These are phyloP conservation scores for Platyura marginata DNA, from an alignment of 1,140 invertebrate species.

Conservation along the genomic window DNA sequence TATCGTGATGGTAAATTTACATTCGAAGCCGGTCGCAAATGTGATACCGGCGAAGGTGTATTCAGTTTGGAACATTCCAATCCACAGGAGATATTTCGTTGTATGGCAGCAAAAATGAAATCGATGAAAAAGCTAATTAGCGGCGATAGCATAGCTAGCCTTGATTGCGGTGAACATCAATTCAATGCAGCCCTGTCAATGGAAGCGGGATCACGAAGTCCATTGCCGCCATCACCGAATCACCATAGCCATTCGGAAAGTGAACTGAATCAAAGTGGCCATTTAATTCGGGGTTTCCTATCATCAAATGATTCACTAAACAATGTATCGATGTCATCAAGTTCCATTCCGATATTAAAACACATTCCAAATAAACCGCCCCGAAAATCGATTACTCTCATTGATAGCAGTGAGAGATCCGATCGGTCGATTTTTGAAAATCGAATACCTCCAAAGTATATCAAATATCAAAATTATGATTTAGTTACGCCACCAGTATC, in stretches of 20 bases:
- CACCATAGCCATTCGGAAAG: slow-evolving; percentile 20
- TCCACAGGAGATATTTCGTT: slow-evolving; percentile 61
- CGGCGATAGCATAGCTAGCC: slow-evolving; percentile 38
- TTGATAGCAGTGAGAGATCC: neutral
- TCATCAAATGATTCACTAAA: slow-evolving; percentile 20
- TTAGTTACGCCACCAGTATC: slow-evolving; percentile 15
- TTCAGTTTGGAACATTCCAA: slow-evolving; percentile 63
- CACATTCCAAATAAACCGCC: slow-evolving; percentile 22
- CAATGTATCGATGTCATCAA: slow-evolving; percentile 10
- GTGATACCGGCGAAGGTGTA: slow-evolving; percentile 65
- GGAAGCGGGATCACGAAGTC: slow-evolving; percentile 57
- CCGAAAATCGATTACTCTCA: slow-evolving; percentile 8
- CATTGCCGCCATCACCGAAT: slow-evolving; percentile 47
- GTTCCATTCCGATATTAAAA: slow-evolving; percentile 6
- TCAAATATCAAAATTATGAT: slow-evolving; percentile 20
- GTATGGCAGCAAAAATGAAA: slow-evolving; percentile 61
- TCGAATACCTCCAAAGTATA: slow-evolving; percentile 11
- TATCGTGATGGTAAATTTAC: slow-evolving; percentile 65
- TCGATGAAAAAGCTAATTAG: slow-evolving; percentile 63
- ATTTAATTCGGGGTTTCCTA: slow-evolving; percentile 16
- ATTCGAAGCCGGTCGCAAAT: slow-evolving; percentile 80
- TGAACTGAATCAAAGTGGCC: slow-evolving; percentile 15
- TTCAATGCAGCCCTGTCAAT: slow-evolving; percentile 50
- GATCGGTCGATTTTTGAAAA: slow-evolving; percentile 3
- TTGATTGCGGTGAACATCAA: slow-evolving; percentile 53